Evolutionary conservation across 2,113 vertebrate species (phyloP).

Genomic region (Strix uralensis): DNA sequence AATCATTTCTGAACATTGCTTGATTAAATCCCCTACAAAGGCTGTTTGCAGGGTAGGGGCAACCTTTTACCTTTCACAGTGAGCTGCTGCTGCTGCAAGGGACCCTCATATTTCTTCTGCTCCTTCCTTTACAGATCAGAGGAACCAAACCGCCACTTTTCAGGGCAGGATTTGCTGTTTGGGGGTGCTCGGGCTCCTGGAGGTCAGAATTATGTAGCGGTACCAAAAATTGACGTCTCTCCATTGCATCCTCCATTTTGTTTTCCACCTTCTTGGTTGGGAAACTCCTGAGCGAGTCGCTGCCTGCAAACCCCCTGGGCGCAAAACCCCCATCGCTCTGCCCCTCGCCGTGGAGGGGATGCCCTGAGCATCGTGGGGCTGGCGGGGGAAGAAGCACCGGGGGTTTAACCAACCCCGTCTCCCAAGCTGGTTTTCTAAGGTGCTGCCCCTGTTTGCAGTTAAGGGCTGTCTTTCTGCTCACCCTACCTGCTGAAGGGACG

Average conservation of each 20-base stretch:
- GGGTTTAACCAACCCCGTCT: background rate
- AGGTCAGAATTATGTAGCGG: rapidly evolving
- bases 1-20: background rate
- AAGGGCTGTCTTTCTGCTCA: background rate
- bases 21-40: background rate
- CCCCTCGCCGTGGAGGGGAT: background rate
- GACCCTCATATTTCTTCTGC: background rate
- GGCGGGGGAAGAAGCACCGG: background rate
- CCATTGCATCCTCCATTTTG: background rate
- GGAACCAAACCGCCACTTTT: background rate
- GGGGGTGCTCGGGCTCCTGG: background rate
- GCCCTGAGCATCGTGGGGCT: too few species aligned
- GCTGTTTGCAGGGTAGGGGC: background rate
- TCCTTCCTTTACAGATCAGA: background rate
- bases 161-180: background rate
- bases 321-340: background rate
- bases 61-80: background rate
- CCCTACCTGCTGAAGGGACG: background rate
- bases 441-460: background rate
- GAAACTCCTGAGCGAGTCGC: too few species aligned
- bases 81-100: background rate
- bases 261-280: background rate
- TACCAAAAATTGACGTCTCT: rapidly evolving
- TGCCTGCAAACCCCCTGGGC: background rate
- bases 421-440: background rate